These are phyloP conservation scores for Lycocerus yunnanus DNA, from an alignment of 2,888 invertebrate species.

Conservation along the genomic window DNA sequence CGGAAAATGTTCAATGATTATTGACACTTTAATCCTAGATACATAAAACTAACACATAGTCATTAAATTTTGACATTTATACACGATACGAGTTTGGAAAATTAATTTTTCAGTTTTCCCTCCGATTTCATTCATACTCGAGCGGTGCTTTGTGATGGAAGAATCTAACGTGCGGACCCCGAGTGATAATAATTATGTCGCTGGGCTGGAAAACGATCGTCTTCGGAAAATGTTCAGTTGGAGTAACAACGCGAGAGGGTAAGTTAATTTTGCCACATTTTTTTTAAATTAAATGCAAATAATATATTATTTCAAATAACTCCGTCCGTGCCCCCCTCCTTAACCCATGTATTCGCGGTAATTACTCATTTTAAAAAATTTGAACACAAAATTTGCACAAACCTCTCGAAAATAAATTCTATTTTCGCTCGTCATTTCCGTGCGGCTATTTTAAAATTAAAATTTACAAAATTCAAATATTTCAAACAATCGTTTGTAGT, in stretches of 20 bases:
- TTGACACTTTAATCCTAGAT: not conserved
- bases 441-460: not conserved
- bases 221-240: slow-evolving; percentile 44
- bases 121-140: not conserved
- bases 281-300: not conserved
- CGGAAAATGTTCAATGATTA: not conserved
- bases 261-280: slow-evolving; percentile 26
- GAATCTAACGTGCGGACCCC: not conserved
- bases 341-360: too few relatives aligned
- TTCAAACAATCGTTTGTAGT: not conserved
- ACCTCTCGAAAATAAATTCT: not conserved
- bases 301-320: too few relatives aligned
- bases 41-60: not conserved
- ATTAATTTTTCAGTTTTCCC: not conserved
- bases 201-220: not conserved
- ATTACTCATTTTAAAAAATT: too few relatives aligned
- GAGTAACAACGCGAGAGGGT: slow-evolving; percentile 44
- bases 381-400: not conserved
- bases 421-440: not conserved
- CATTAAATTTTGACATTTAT: not conserved
- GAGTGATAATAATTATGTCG: not conserved
- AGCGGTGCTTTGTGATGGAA: not conserved
- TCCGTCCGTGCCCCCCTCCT: too few relatives aligned
- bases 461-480: not conserved
- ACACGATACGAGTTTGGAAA: not conserved